Conservation (phyloP, 2,113 vertebrate species). For the Arvicanthis niloticus region DNA sequence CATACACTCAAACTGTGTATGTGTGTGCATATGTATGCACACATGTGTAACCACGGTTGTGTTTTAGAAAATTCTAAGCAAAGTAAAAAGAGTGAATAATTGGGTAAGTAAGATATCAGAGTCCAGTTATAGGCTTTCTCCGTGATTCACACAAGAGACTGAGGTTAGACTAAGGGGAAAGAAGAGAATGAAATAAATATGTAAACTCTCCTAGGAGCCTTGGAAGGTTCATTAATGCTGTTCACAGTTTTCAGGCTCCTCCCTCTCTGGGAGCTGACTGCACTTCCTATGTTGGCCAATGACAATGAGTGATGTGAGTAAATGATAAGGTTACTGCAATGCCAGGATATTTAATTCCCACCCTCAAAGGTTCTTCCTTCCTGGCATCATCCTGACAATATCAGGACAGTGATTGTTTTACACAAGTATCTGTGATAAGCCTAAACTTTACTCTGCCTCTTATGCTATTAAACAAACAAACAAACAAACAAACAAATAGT, state of each 20-base stretch:
- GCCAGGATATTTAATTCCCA: background rate
- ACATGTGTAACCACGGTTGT: background rate
- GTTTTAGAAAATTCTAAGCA: conserved; percentile 20
- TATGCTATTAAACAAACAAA: background rate
- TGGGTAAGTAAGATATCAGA: background rate
- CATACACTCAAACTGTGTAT: background rate
- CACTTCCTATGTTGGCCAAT: background rate
- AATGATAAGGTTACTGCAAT: background rate
- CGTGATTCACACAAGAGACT: background rate
- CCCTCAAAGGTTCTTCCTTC: background rate
- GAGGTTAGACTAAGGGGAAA: conserved; percentile 15
- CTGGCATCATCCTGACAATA: background rate
- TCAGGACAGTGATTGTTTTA: background rate
- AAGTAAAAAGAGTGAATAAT: background rate
- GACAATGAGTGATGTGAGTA: background rate
- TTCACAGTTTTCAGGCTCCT: background rate
- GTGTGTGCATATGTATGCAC: background rate
- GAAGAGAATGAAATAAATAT: background rate
- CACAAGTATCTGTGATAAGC: background rate
- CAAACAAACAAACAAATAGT: no score
- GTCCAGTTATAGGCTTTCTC: background rate
- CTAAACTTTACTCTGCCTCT: background rate
- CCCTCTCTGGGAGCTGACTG: background rate
- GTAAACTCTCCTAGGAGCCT: background rate
- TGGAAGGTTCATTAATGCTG: background rate